Percentiles rank a stretch among this genome's conserved stretches.
These are phyloP conservation scores for Hydra vulgaris DNA, from an alignment of 30 jellyfish, hydroid and myxozoan genomes.

Conservation along the genomic window DNA sequence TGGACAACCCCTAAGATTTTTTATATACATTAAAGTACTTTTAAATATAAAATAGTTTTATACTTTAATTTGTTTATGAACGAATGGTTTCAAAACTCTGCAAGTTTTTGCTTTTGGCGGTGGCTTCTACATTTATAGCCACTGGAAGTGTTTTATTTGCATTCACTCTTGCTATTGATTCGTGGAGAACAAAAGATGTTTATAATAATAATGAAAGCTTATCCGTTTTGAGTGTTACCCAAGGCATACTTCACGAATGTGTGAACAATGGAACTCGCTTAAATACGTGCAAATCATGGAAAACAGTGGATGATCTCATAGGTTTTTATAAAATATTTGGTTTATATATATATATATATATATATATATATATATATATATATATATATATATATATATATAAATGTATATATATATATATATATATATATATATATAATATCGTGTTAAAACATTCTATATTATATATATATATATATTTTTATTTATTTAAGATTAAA, in stretches of 20 bases:
- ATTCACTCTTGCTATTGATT: conserved; percentile 1
- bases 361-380: too few relatives aligned
- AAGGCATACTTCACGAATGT: conserved; percentile 15
- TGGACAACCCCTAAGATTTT: too few relatives aligned
- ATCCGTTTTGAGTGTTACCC: not conserved
- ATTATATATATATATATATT: too few relatives aligned
- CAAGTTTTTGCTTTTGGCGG: not conserved
- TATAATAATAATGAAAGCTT: not conserved
- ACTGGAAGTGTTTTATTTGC: conserved; percentile 2
- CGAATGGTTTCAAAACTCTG: conserved; percentile 9
- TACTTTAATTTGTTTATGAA: not conserved
- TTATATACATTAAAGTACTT: not conserved
- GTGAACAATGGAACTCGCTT: not conserved
- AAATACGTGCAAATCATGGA: conserved; percentile 4
- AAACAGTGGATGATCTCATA: not conserved
- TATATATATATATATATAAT: too few relatives aligned
- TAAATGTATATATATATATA: too few relatives aligned
- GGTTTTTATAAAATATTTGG: not conserved
- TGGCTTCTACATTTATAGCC: conserved; percentile 8
- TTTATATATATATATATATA: too few relatives aligned
- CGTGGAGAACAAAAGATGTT: conserved; percentile 7
- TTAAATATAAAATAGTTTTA: too few relatives aligned
- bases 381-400: too few relatives aligned
- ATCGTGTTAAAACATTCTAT: too few relatives aligned
- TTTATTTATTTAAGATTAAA: too few relatives aligned